Conservation (phyloP, 1,140 invertebrate genomes). For the Aphidius gifuensis region DNA sequence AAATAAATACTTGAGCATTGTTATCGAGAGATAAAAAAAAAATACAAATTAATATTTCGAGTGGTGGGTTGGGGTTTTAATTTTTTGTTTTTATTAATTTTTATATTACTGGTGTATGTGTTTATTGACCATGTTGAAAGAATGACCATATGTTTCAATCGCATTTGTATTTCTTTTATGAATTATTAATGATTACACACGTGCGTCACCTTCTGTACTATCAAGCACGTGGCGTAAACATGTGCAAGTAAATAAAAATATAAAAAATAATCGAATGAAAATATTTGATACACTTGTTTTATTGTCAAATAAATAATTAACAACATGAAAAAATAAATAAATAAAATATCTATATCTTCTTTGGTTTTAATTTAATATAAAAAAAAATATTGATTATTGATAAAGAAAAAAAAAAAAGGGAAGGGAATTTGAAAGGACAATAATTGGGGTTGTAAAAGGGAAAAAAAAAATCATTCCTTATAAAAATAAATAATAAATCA, state of each 20-base stretch:
- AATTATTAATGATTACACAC: constrained; percentile 13
- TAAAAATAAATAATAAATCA: too few species aligned
- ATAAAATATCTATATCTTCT: background rate
- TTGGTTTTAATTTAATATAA: background rate
- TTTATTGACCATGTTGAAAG: constrained; percentile 4
- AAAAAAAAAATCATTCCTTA: too few species aligned
- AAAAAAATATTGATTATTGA: too few species aligned
- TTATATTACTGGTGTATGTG: background rate
- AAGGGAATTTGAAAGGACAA: too few species aligned
- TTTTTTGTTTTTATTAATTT: background rate
- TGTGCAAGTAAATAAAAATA: constrained; percentile 2
- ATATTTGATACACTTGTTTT: background rate
- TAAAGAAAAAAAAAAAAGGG: too few species aligned
- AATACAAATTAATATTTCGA: too few species aligned
- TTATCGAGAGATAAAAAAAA: too few species aligned
- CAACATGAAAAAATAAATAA: background rate
- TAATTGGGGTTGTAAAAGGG: too few species aligned
- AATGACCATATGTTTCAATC: constrained; percentile 11
- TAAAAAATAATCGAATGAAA: background rate
- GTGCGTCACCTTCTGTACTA: background rate
- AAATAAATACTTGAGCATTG: too few species aligned
- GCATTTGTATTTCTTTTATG: background rate
- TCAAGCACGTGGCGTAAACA: constrained; percentile 7
- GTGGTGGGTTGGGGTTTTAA: too few species aligned
- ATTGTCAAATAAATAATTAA: background rate